Evolutionary conservation across 2,113 vertebrate species (phyloP).

Genomic region (Alouatta palliata): DNA sequence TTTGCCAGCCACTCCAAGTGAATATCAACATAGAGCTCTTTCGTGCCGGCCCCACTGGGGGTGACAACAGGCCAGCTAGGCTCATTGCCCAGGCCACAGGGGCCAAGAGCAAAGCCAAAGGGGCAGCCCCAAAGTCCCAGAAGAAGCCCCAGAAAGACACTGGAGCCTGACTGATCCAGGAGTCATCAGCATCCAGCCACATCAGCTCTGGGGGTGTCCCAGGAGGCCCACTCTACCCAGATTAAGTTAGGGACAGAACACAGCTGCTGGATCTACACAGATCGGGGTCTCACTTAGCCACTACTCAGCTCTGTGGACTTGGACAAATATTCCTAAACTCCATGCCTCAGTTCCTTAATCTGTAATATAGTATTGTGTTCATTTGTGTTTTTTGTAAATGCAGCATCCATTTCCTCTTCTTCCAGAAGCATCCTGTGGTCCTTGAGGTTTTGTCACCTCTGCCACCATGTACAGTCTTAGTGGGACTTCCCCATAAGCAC

Average conservation of each 20-base stretch:
- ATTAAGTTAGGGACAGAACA: not conserved
- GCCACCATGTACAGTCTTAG: not conserved
- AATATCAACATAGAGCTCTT: not conserved
- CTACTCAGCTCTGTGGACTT: not conserved
- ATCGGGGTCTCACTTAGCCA: not conserved
- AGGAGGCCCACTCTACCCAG: not conserved
- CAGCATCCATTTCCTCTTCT: not conserved
- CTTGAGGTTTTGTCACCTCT: not conserved
- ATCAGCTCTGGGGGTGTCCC: not conserved
- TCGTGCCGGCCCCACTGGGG: fast-evolving
- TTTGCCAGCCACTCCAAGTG: no score
- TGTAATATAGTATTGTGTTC: not conserved
- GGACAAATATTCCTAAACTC: not conserved
- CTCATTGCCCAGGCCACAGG: not conserved
- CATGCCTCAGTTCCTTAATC: not conserved
- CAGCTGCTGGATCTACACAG: not conserved
- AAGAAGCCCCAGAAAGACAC: not conserved
- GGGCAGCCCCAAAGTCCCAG: not conserved
- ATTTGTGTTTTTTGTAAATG: not conserved
- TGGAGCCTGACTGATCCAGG: not conserved
- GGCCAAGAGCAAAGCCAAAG: not conserved
- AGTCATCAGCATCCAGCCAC: not conserved
- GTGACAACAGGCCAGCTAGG: not conserved
- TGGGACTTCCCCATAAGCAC: not conserved
- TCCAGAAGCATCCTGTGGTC: not conserved